Conservation (phyloP, 2,888 invertebrate species). For the Corythucha ciliata region DNA sequence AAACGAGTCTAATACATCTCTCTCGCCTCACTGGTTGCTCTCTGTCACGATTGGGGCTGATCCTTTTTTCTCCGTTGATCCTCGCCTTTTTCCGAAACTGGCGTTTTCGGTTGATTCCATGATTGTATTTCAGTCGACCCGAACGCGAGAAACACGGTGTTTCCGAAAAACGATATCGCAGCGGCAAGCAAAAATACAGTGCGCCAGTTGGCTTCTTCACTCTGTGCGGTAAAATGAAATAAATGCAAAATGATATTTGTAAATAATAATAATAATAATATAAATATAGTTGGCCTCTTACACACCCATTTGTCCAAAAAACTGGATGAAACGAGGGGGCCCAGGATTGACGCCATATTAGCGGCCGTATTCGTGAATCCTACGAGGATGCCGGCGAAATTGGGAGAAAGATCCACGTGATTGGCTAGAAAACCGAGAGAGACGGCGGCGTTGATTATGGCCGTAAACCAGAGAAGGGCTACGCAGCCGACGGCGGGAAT, state of each 20-base stretch:
- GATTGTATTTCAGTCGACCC: constrained; percentile 14
- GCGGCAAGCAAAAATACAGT: constrained; percentile 14
- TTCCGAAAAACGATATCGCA: constrained; percentile 13
- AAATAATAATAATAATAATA: too few relatives aligned
- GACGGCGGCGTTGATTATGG: constrained; percentile 15
- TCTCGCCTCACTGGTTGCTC: too few relatives aligned
- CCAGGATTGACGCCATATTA: constrained; percentile 19
- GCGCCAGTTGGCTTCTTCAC: constrained; percentile 15
- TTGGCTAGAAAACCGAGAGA: constrained; percentile 20
- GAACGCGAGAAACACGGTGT: constrained; percentile 14
- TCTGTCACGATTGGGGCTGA: too few relatives aligned
- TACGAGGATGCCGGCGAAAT: constrained; percentile 17
- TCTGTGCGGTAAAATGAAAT: too few relatives aligned
- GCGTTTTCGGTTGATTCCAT: constrained; percentile 18
- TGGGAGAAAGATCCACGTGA: constrained; percentile 20
- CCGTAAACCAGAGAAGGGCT: constrained; percentile 16
- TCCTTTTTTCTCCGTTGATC: too few relatives aligned
- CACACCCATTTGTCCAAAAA: too few relatives aligned
- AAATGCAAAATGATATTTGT: too few relatives aligned
- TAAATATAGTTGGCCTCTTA: too few relatives aligned
- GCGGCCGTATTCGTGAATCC: constrained; percentile 20
- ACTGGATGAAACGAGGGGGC: constrained; percentile 18
- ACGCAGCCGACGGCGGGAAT: constrained; percentile 4
- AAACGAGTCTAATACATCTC: too few relatives aligned
- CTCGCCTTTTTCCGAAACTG: too few relatives aligned